Base-by-base conservation (phyloP, 1,140 invertebrate genomes). In the Lucilia cuprina region DNA sequence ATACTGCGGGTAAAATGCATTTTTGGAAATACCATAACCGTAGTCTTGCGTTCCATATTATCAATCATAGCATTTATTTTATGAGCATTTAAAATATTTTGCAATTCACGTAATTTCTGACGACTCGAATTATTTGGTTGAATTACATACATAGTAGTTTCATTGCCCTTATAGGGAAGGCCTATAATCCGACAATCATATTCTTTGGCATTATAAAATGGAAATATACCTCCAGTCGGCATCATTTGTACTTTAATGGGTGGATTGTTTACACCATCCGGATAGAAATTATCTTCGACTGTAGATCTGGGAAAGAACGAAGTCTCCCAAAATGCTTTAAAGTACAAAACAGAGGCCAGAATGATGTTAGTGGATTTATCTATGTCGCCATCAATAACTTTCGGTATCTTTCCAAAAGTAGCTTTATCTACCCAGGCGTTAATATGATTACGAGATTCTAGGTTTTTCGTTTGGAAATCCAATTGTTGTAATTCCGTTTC, bases 331-430 rank as follows among this genome's bases (percentile, higher is more conserved):
- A 93, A 92, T 14, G 94, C 96, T 86, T 94, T 95, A 83, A 97
- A 97, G 85, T 96, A 96, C 7, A 96, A 89, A 0, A 95, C 95
- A 86, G 95, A 96, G 10, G 94, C 93, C n/a, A 96, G 88, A 19
- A 96, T 93, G 14, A 96, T 89, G 30, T 91, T 92, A 0, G 95
- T 96, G 0, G 86, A 83, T 0, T 92, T 85, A 5, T 91, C 85
- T 2, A 93, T 93, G 2, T 87, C 84, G 1, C 91, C 87, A 2
- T 87, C 74, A 0, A 96, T 85, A 17, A 96, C 93, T 35, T 92
- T 90, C 1, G 89, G 86, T 35, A 96, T 96, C 88, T 94, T 95
- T 5, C 93, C 92, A 75, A 91, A 88, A 0, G 96, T 97, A 83
- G 93, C 93, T 8, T 92, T 84, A 0, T 91, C 90, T 0, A 96